Evolutionary conservation across 2,113 vertebrate genomes (phyloP), one percentile per base, ranked within the genome.

Genomic region (Mormyrus lacerda): DNA sequence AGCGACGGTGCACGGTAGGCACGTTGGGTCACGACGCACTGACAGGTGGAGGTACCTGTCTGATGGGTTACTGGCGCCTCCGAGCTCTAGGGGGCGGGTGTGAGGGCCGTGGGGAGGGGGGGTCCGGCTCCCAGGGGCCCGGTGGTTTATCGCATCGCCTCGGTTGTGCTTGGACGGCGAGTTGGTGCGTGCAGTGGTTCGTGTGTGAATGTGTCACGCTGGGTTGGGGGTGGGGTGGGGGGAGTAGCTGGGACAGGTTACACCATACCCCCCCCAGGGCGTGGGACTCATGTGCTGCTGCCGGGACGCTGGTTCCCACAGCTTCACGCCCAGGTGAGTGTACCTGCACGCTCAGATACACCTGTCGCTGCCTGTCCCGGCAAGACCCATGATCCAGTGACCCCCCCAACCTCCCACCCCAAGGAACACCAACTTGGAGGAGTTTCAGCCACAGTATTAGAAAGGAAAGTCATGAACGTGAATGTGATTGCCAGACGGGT

Each of bases 261-360:
- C 91, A 86, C 91, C 96, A 95, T 94, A 94, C 94, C 95, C 93
- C 95, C 95, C 94, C 91, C 88, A 92, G 94, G 94, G 93, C 93
- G 93, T 93, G 93, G 95, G 95, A 94, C 95, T 95, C 95, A 94
- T 95, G 95, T 93, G 94, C 94, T 94, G 94, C 90, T 95, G 92
- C 89, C 83, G 87, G 89, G 88, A 31, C 91, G 90, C 90, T 47
- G 92, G 94, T 96, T 96, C 96, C 96, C 96, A 96, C 96, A 95
- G 94, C 95, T 94, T 88, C 90, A 91, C 91, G 88, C 90, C 90
- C 92, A 95, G 94, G 94, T 94, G 94, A 95, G 93, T 91, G 90
- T 94, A 92, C 93, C 94, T 94, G 91, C 94, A 92, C 93, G 94
- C 93, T 92, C 92, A 88, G 93, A 94, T 92, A 92, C 95, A 95